Conservation (phyloP, 2,888 invertebrate species). For the Hoplodrina ambigua region DNA sequence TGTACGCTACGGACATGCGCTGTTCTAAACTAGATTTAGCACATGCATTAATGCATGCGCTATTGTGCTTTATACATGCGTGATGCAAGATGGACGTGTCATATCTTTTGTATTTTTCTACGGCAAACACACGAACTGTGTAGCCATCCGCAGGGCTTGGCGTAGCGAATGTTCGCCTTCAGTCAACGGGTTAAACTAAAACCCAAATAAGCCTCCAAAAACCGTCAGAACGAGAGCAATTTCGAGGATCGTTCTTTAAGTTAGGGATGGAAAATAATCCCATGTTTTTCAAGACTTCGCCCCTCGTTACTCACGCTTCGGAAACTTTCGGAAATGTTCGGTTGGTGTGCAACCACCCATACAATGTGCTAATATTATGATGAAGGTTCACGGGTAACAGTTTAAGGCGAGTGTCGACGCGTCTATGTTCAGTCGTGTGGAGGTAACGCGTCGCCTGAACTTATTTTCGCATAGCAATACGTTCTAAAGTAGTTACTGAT, state of each 20-base stretch:
- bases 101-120: too few relatives aligned
- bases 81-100: too few relatives aligned
- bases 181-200: slow-evolving; percentile 1
- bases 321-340: slow-evolving; percentile 20
- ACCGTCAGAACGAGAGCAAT: slow-evolving; percentile 7
- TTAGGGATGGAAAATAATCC: slow-evolving; percentile 3
- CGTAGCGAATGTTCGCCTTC: too few relatives aligned
- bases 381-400: background rate
- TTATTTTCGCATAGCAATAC: slow-evolving; percentile 3
- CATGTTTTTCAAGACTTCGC: slow-evolving; percentile 11
- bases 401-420: background rate
- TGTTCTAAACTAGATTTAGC: too few relatives aligned
- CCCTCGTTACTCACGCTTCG: slow-evolving; percentile 10
- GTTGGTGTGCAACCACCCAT: slow-evolving; percentile 10
- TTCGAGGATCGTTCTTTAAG: slow-evolving; percentile 4
- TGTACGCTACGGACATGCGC: too few relatives aligned
- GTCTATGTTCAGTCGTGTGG: slow-evolving; percentile 16
- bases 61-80: too few relatives aligned
- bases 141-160: too few relatives aligned
- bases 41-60: too few relatives aligned
- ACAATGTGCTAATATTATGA: slow-evolving; percentile 11
- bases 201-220: slow-evolving; percentile 2
- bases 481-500: background rate
- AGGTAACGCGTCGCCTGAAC: slow-evolving; percentile 17
- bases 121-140: too few relatives aligned